Evolutionary conservation across 2,888 invertebrate species (phyloP).

Genomic region (Coenonympha arcania): DNA sequence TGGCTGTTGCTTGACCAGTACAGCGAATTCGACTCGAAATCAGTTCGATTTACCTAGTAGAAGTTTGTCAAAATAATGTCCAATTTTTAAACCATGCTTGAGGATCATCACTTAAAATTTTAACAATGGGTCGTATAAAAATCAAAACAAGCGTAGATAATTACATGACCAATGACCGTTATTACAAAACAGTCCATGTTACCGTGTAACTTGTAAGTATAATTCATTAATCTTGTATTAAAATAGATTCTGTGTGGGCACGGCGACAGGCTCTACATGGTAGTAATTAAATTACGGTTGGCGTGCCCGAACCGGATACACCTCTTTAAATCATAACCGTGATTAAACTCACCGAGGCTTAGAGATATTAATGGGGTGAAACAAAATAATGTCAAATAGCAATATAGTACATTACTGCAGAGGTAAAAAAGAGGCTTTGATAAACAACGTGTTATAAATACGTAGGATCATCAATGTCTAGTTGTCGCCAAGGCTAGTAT

Average conservation of each 20-base stretch:
- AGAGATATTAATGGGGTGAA: slow-evolving; percentile 19
- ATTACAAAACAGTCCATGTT: slow-evolving; percentile 15
- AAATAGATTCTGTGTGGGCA: slow-evolving; percentile 64
- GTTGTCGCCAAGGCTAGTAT: too few relatives aligned
- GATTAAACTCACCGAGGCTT: slow-evolving; percentile 29
- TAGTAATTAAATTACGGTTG: slow-evolving; percentile 64
- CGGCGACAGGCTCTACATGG: slow-evolving; percentile 53
- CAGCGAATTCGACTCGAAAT: too few relatives aligned
- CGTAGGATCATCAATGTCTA: too few relatives aligned
- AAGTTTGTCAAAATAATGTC: too few relatives aligned
- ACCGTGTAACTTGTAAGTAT: slow-evolving; percentile 34
- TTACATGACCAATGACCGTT: slow-evolving; percentile 11
- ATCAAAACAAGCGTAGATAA: slow-evolving; percentile 11
- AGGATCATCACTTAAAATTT: not conserved
- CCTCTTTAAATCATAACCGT: slow-evolving; percentile 60
- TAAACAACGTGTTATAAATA: too few relatives aligned
- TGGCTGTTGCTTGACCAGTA: too few relatives aligned
- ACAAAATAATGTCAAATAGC: slow-evolving; percentile 15
- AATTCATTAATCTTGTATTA: slow-evolving; percentile 65
- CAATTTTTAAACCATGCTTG: too few relatives aligned
- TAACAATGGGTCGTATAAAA: not conserved
- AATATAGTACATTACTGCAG: too few relatives aligned
- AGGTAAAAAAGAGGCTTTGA: too few relatives aligned
- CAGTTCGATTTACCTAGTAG: too few relatives aligned
- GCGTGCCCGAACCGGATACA: slow-evolving; percentile 44